Base-by-base conservation (phyloP, 2,797 vertebrate species). In the Rhynchonycteris naso region DNA sequence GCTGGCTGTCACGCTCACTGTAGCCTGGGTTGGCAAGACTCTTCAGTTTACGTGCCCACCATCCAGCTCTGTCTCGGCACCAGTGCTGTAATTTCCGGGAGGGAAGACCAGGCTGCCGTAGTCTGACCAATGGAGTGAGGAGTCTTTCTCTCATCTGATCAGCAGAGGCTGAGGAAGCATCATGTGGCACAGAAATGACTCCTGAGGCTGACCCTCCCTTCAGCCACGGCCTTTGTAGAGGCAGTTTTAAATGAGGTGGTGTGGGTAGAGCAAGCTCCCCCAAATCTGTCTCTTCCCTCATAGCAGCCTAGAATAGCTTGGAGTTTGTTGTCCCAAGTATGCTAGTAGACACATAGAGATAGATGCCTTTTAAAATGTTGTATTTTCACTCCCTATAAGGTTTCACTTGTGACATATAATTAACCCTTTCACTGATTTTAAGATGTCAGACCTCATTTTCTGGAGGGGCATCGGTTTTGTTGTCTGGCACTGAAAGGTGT, bases 311-410 rank as follows among this genome's bases (percentile, higher is more conserved):
- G 89, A 65, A 61, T 63, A 95, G 63, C 76, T 82, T 58, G 10
- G 85, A 66, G n/a, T 43, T 4, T 35, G 1, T 58, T 43, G 16
- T 79, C 38, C 26, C 59, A 59, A n/a, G 59, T 33, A 18, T 89
- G 59, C 5, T 28, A 50, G 9, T 4, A 59, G 90, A 59, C 59
- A 61, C 75, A 35, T 24, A 30, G 65, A 69, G 28, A 74, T 71
- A 69, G 28, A 74, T 71, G 68, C 54, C 71, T 94, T 94, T 33
- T 87, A 26, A 89, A 95, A 81, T 93, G 50, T 38, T 7, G 13
- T 15, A 3, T 85, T 94, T 91, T 74, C 38, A 71, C 79, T 68
- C 76, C 78, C 54, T 84, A 21, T 28, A 8, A 54, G 56, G 4
- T 88, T 61, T 94, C 50, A 28, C 74, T 61, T 71, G 47, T 82